A percentile compares a stretch with the other conserved stretches of the same genome.
Conservation (phyloP, 1,140 invertebrate species). For the Coptotermes formosanus region DNA sequence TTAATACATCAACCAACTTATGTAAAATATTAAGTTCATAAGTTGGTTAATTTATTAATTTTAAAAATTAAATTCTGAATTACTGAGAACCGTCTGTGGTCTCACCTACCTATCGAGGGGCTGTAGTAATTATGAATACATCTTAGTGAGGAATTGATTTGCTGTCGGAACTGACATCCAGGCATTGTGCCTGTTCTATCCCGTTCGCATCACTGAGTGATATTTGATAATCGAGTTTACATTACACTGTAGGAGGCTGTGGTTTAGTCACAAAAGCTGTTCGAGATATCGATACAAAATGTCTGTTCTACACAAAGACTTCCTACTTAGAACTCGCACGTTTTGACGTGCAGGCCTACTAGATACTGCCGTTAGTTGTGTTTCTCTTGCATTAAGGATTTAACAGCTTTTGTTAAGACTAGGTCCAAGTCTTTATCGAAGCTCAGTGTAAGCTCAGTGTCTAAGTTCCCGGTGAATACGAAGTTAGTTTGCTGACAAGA, state of each 20-base stretch:
- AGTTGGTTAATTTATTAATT: too few relatives aligned
- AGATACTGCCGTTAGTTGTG: neutral
- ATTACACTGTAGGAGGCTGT: neutral
- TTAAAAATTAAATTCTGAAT: too few relatives aligned
- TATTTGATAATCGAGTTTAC: slow-evolving; percentile 9
- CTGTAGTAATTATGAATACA: too few relatives aligned
- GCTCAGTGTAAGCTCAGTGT: neutral
- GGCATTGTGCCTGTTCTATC: too few relatives aligned
- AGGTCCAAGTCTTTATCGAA: slow-evolving; percentile 11
- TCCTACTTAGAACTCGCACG: neutral
- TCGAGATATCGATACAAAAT: slow-evolving; percentile 1
- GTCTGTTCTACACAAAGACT: neutral
- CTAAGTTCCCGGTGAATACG: neutral
- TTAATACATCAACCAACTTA: too few relatives aligned
- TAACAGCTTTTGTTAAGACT: slow-evolving; percentile 15
- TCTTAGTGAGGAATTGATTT: too few relatives aligned
- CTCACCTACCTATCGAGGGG: too few relatives aligned
- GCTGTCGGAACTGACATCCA: too few relatives aligned
- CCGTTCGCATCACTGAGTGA: neutral
- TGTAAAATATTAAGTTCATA: too few relatives aligned
- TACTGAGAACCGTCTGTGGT: too few relatives aligned
- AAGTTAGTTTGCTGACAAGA: slow-evolving; percentile 18
- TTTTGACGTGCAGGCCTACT: neutral
- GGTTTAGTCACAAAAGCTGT: slow-evolving; percentile 15
- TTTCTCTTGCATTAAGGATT: slow-evolving; percentile 2